Conservation (phyloP, 2,888 invertebrate species). For the Minunthozetes semirufus region DNA sequence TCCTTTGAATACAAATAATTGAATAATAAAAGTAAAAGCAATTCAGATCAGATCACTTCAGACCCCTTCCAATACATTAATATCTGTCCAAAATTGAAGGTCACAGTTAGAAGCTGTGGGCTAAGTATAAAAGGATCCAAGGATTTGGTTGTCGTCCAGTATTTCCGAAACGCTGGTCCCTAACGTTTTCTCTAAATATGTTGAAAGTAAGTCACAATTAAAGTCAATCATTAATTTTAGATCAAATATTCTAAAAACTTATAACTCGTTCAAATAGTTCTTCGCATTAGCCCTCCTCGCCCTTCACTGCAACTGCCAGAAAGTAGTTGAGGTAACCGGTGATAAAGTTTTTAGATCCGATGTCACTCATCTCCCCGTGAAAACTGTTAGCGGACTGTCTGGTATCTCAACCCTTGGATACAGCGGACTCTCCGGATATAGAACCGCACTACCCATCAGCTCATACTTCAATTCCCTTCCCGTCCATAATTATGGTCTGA, state of each 20-base stretch:
- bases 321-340: neutral
- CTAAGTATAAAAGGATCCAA: neutral
- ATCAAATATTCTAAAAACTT: too few relatives aligned
- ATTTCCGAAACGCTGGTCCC: too few relatives aligned
- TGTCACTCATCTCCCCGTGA: neutral
- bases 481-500: too few relatives aligned
- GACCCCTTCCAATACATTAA: too few relatives aligned
- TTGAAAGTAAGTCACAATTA: neutral
- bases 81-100: neutral
- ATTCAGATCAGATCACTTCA: neutral
- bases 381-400: neutral
- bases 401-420: neutral
- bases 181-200: neutral
- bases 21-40: neutral
- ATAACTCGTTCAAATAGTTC: neutral
- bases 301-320: constrained; percentile 5
- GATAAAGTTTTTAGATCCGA: neutral
- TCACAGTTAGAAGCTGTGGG: neutral
- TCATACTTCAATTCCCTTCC: too few relatives aligned
- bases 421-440: neutral
- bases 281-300: neutral
- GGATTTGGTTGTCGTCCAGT: too few relatives aligned
- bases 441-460: neutral
- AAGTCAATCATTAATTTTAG: neutral
- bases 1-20: neutral